Base-by-base conservation (phyloP, 1,140 invertebrate species). In the Lordiphosa stackelbergi region DNA sequence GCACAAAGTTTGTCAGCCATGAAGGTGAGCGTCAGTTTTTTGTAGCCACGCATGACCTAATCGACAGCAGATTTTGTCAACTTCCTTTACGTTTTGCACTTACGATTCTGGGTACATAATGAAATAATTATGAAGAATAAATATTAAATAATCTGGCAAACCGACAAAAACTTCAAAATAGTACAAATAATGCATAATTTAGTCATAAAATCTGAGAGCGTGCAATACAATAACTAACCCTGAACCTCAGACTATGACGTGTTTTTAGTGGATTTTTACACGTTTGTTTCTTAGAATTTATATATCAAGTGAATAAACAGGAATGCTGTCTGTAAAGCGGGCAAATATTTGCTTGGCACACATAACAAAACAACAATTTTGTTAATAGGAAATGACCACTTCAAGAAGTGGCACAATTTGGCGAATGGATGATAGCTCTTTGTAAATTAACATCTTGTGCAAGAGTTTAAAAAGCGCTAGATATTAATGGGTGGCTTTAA, bases 81-180 rank as follows among this genome's bases (percentile, higher is more conserved):
- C 77, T 77, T 84, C 78, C 78, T 83, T 66, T 31, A 31, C 28
- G 6, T 70, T 42, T 34, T 2, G 40, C 35, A 34, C 35, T 38
- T 56, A 31, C 12, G 4, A n/a, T 37, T 13, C 24, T 47, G n/a
- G 19, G 22, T 62, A 43, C 48, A 22, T 72, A 83, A 83, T 77
- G 54, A 70, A 83, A 77, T 83, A 77, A 83, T 83, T 73, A 73
- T 83, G 78, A 70, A 84, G 64, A 77, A 78, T 72, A 83, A 83
- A 83, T 83, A 83, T 83, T 75, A 83, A 77, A 71, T 61, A 83
- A 81, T 64, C 22, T 55, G 45, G 45, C 63, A 58, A 60, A 47
- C 62, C 54, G 65, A 42, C 73, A 70, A 66, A 24, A 66, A 68
- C 68, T 75, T 57, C 53, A 61, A 61, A 60, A 78, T 69, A 60